Evolutionary conservation across 2,113 vertebrate genomes (phyloP), one percentile per base, ranked within the genome.

Genomic region (Oryzias curvinotus): DNA sequence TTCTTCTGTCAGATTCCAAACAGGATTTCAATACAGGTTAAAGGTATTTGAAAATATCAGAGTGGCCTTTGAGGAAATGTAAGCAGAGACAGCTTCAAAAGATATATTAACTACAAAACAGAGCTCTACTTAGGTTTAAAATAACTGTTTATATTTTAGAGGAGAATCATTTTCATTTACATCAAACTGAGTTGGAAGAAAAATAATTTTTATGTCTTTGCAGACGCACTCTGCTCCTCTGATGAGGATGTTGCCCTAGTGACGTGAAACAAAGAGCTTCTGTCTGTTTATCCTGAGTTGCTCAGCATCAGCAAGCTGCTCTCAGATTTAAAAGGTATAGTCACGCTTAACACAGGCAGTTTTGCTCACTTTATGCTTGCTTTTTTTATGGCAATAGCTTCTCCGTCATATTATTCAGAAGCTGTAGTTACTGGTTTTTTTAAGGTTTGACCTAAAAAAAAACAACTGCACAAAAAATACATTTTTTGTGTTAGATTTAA

Each of bases 201-300:
- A 23, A 23, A 30, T 30, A 6, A 30, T 30, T 30, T 30, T 7
- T 5, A 28, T 28, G 26, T 36, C 36, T 36, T 36, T 36, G 30
- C 36, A 36, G 36, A 36, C 3, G 15, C 44, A 28, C 16, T n/a
- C 42, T 1, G 36, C 54, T 57, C 41, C 79, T 88, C 87, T 86
- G 83, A 84, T 87, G 52, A 52, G n/a, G 60, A 54, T 1, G 51
- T 78, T 65, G 28, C 65, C 55, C 0, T 4, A 70, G 60, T 14
- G 52, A 69, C 30, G 14, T 8, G 56, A 69, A 49, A 57, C 65
- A 60, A 61, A 13, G 70, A 59, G 52, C 63, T 28, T 56, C 36
- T 36, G 36, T 19, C 5, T 64, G 68, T 68, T 52, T 77, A 41
- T 19, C 12, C 54, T 13, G 55, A 50, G 56, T 62, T 45, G 17